Evolutionary conservation across 2,113 vertebrate genomes (phyloP), one percentile per base, ranked within the genome.

Genomic region (Galbula dea): DNA sequence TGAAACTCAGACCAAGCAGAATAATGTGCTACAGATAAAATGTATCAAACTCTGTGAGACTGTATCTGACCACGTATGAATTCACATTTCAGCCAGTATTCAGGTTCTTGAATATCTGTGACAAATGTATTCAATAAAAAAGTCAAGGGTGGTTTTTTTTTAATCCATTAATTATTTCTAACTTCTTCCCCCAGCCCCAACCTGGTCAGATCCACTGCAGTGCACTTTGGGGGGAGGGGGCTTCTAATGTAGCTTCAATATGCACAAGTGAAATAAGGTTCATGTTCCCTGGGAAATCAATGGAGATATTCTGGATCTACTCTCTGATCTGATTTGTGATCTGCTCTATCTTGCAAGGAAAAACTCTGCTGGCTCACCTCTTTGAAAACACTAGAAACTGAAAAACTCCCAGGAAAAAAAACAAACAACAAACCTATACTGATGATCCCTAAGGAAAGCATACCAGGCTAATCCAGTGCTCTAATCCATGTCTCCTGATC

Each of bases 211-310:
- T 54, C 3, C 9, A 54, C 12, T 23, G 55, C 16, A 81, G 17
- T 29, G 11, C 0, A 0, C 10, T 55, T 59, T 41, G 19, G 12
- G 2, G 7, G 17, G 6, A 5, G 2, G 9, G 23, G 7, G 5
- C 14, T 69, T 80, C 7, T 63, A 13, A 20, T 30, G 10, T 11
- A 54, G 24, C 15, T 87, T 81, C 63, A 39, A 34, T 24, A 63
- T 1, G 32, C 6, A 21, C 4, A 27, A 41, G 11, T 3, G 0
- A 73, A 81, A 77, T 24, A 5, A 69, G 36, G 34, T 51, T 69
- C 19, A 34, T 37, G 8, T 34, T 43, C 6, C 19, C 16, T 37
- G 14, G 68, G 74, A 69, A 30, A 32, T 81, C 5, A 6, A 3
- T 19, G 10, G 17, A 84, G 19, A 69, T 13, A 59, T 24, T 74